A percentile compares a stretch with the other conserved stretches of the same genome.
These are phyloP conservation scores for Gavialis gangeticus DNA, from an alignment of 2,113 vertebrate genomes.

Conservation along the genomic window DNA sequence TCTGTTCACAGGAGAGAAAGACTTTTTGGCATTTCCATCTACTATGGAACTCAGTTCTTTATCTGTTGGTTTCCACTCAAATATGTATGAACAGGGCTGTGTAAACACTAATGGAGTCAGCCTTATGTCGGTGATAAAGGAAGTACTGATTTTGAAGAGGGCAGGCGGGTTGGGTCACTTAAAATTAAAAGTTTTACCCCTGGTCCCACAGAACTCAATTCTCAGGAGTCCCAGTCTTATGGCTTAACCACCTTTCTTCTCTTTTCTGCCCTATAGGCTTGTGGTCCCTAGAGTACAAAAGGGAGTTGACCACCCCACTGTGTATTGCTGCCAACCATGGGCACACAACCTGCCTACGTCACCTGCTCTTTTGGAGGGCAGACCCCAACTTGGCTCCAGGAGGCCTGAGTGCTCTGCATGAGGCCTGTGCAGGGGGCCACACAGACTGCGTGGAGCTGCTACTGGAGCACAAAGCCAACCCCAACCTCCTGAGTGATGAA, in stretches of 20 bases:
- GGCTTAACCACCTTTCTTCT: background rate
- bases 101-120: background rate
- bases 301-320: slow-evolving; percentile 80
- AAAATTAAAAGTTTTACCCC: background rate
- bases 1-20: too few relatives aligned
- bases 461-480: slow-evolving; percentile 78
- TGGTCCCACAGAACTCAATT: background rate
- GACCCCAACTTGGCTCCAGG: slow-evolving; percentile 76
- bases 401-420: slow-evolving; percentile 74
- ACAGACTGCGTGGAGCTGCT: slow-evolving; percentile 75
- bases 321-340: slow-evolving; percentile 78
- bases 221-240: background rate
- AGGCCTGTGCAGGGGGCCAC: slow-evolving; percentile 78
- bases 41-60: background rate
- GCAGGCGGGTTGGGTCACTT: background rate
- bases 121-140: background rate
- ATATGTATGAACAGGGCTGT: background rate
- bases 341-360: slow-evolving; percentile 72
- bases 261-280: slow-evolving; percentile 70
- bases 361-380: slow-evolving; percentile 74
- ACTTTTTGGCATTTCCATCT: background rate
- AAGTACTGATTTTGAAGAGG: background rate
- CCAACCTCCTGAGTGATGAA: slow-evolving; percentile 67
- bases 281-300: slow-evolving; percentile 84
- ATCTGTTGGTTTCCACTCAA: background rate